Evolutionary conservation across 1,140 invertebrate species (phyloP).

Genomic region (Apis florea): DNA sequence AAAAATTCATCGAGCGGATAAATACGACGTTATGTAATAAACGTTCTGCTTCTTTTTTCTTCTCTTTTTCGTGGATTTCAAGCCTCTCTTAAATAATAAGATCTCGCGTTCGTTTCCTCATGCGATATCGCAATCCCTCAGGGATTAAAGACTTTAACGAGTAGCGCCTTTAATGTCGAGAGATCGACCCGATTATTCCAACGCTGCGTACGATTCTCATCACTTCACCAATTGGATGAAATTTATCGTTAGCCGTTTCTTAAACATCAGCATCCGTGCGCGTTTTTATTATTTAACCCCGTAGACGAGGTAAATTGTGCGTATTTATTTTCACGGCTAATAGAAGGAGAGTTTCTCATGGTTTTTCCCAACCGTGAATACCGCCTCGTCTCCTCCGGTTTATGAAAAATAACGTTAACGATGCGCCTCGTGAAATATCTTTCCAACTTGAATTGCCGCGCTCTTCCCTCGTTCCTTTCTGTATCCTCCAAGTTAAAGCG

Average conservation of each 20-base stretch:
- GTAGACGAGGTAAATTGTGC: background rate
- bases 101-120: background rate
- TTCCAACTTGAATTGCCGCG: conserved; percentile 37
- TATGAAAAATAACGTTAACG: conserved; percentile 42
- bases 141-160: conserved; percentile 6
- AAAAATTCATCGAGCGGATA: background rate
- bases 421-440: conserved; percentile 28
- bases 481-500: background rate
- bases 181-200: background rate
- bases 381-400: conserved; percentile 13
- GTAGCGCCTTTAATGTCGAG: background rate
- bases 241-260: background rate
- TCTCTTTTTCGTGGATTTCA: background rate
- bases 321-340: background rate
- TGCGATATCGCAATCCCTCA: conserved; percentile 32
- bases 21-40: conserved; percentile 1
- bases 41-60: background rate
- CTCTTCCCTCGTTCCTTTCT: background rate
- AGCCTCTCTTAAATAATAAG: background rate
- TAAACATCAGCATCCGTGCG: background rate
- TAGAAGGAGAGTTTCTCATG: background rate
- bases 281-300: background rate
- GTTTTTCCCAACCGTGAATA: background rate
- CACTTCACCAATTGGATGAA: background rate
- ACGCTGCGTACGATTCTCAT: background rate